These are phyloP conservation scores for Dascyllus trimaculatus DNA, from an alignment of 2,113 vertebrate species.

Conservation along the genomic window DNA sequence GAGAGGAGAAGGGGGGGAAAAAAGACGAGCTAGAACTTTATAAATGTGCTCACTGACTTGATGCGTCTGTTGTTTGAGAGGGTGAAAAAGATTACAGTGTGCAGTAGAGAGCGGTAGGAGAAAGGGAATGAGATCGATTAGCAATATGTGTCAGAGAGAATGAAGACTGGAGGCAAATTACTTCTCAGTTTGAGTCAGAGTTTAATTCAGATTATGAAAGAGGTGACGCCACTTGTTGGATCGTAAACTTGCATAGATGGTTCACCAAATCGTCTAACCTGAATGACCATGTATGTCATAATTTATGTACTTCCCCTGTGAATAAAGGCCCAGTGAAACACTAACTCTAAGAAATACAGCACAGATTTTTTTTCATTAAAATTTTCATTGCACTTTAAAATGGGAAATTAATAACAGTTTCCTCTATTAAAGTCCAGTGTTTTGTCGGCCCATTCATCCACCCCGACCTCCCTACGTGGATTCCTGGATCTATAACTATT, in stretches of 20 bases:
- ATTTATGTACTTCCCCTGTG: no score
- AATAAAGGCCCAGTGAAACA: no score
- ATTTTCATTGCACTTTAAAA: no score
- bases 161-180: background rate
- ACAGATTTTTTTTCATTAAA: no score
- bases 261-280: no score
- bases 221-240: no score
- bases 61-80: background rate
- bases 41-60: background rate
- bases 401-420: background rate
- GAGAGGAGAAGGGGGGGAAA: background rate
- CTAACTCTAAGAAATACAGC: no score
- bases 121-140: conserved; percentile 18
- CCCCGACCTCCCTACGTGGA: background rate
- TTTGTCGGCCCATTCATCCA: background rate
- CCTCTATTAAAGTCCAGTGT: background rate
- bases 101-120: background rate
- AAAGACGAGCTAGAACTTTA: no score
- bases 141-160: conserved; percentile 4
- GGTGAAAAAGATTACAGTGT: background rate
- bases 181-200: no score
- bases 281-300: background rate
- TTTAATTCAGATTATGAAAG: no score
- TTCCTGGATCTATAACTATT: background rate
- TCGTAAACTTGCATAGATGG: no score